Percentiles rank a stretch among this genome's conserved stretches.
Conservation (phyloP, 2,113 vertebrate genomes). For the Clarias magur region DNA sequence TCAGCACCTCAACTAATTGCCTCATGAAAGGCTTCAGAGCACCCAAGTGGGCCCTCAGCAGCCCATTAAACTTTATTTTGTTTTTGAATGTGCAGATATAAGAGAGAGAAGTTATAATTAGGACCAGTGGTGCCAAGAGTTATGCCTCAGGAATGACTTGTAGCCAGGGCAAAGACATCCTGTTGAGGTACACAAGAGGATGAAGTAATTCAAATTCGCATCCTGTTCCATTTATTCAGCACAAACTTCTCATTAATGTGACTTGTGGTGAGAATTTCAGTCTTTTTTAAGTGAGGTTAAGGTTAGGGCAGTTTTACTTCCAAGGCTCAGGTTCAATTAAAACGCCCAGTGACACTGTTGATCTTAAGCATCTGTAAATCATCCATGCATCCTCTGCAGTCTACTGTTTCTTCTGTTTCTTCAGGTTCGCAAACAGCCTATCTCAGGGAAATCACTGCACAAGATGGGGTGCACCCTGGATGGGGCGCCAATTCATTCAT, state of each 20-base stretch:
- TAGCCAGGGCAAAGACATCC: not conserved
- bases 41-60: conserved; percentile 33
- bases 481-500: too few relatives aligned
- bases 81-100: conserved; percentile 37
- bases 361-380: too few relatives aligned
- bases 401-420: too few relatives aligned
- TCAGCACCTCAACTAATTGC: conserved; percentile 46
- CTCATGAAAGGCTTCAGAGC: conserved; percentile 46
- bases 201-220: not conserved
- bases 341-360: not conserved
- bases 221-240: not conserved
- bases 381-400: too few relatives aligned
- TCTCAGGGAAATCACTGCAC: too few relatives aligned
- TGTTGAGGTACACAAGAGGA: not conserved
- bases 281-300: not conserved
- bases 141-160: not conserved
- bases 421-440: too few relatives aligned
- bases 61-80: conserved; percentile 48
- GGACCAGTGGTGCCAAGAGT: not conserved
- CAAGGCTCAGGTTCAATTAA: not conserved
- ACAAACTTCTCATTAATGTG: not conserved
- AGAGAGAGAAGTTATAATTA: conserved; percentile 24
- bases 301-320: not conserved
- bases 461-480: too few relatives aligned
- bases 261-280: not conserved